Evolutionary conservation across 2,888 invertebrate species (phyloP), one percentile per base, ranked within the genome.

Genomic region (Pelosia muscerda): DNA sequence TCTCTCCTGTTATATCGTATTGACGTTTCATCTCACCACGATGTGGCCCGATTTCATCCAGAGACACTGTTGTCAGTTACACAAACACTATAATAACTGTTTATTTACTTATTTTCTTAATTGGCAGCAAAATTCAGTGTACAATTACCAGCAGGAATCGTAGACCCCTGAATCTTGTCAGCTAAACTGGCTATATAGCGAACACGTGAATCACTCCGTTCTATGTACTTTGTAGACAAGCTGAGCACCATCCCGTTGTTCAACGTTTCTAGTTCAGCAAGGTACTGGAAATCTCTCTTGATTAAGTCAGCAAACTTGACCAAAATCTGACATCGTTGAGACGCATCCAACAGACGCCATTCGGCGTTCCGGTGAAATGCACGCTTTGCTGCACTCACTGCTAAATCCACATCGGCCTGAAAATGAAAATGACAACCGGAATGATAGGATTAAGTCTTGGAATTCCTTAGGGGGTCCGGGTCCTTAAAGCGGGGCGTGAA

Each of bases 221-320:
- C 96, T 77, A 89, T 96, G 96, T 77, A 95, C 93, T 19, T 82
- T 84, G 74, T 95, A 95, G 97, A 93, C 76, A 95, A 89, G 9
- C 90, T 86, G 81, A 96, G 96, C 0, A 98, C 97, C 91, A 98
- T 98, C 26, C 99, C 99, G 91, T 98, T 98, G 89, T 99, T 98
- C 71, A 98, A 89, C 0, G 98, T 98, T 93, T 99, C 99, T 83
- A 99, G 93, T 80, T 97, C 97, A 57, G 97, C 96, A 59, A 98
- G 85, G 80, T 98, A 98, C 98, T 99, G 83, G 98, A 92, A 89
- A 88, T 98, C 97, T 57, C 97, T 94, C 85, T 97, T 97, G 11
- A 98, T 94, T 0, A 98, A 94, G 31, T 74, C 65, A 23, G 98
- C 97, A 71, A 98, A 93, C 75, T 96, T 96, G 86, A 96, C 92